Percentiles rank a stretch among this genome's conserved stretches.
Evolutionary conservation across 2,888 invertebrate genomes (phyloP).

Genomic region (Selenia dentaria): DNA sequence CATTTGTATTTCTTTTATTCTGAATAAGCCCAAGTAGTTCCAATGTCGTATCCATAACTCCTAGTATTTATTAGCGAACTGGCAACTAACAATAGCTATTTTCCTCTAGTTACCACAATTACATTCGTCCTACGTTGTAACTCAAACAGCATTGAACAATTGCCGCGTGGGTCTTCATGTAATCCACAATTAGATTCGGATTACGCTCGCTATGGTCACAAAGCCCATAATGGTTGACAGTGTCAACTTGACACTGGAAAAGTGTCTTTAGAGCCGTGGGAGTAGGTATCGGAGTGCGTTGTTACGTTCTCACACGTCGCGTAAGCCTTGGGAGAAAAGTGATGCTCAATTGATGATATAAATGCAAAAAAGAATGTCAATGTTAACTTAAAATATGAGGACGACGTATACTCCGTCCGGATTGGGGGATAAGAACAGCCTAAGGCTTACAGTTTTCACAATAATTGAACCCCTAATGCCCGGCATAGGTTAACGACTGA

Average conservation of each 20-base stretch:
- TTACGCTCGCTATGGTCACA: constrained; percentile 14
- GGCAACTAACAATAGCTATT: constrained; percentile 10
- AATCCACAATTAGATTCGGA: constrained; percentile 23
- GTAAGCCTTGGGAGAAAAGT: too few species aligned
- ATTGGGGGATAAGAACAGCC: too few species aligned
- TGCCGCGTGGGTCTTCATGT: constrained; percentile 22
- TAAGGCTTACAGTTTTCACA: too few species aligned
- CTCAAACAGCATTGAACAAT: constrained; percentile 18
- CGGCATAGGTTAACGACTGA: too few species aligned
- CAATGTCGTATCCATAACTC: constrained; percentile 7
- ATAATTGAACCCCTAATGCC: too few species aligned
- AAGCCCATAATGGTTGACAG: neutral
- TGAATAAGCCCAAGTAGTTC: constrained; percentile 7
- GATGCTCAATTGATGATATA: too few species aligned
- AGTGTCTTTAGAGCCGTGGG: neutral
- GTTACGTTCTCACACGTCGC: too few species aligned
- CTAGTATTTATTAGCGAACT: constrained; percentile 2
- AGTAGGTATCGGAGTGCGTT: neutral
- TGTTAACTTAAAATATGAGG: too few species aligned
- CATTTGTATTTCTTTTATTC: too few species aligned
- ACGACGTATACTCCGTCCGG: too few species aligned
- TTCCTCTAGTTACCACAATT: constrained; percentile 7
- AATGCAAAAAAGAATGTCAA: too few species aligned
- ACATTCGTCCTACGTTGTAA: constrained; percentile 14
- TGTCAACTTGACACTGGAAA: too few species aligned